Conservation (phyloP, 2,888 invertebrate species). For the Cancer borealis region DNA sequence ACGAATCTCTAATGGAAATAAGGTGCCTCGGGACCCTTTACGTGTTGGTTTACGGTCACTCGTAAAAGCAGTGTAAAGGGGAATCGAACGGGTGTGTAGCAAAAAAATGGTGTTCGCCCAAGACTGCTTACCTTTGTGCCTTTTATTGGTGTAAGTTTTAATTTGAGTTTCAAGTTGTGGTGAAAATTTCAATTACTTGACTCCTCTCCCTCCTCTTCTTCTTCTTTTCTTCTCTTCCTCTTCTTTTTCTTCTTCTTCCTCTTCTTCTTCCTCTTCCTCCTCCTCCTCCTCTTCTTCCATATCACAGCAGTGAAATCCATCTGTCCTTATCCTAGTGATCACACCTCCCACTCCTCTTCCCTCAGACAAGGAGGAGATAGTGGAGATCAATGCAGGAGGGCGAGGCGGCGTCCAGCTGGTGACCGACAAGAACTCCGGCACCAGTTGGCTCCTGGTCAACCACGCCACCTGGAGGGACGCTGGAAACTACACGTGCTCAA, state of each 20-base stretch:
- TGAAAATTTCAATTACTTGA: no score
- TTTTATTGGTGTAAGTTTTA: no score
- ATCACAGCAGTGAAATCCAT: neutral
- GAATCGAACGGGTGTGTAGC: no score
- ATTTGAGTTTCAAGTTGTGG: no score
- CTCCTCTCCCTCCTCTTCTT: no score
- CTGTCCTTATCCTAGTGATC: neutral
- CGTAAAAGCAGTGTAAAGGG: no score
- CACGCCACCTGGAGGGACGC: slow-evolving; percentile 72
- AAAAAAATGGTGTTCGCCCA: no score
- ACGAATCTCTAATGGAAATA: no score
- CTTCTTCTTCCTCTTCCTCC: neutral
- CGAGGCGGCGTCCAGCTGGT: slow-evolving; percentile 76
- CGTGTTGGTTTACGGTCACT: no score
- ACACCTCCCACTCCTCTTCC: slow-evolving; percentile 25
- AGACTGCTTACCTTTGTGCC: no score
- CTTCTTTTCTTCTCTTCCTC: no score
- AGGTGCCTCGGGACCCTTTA: no score
- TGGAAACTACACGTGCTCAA: slow-evolving; percentile 76
- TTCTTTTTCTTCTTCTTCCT: neutral
- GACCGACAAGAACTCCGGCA: slow-evolving; percentile 73
- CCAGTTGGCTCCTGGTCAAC: slow-evolving; percentile 73
- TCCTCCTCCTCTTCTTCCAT: neutral
- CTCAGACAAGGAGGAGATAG: slow-evolving; percentile 29
- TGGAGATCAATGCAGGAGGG: slow-evolving; percentile 57